Evolutionary conservation across 2,113 vertebrate genomes (phyloP).

Genomic region (Hydrolagus affinis): DNA sequence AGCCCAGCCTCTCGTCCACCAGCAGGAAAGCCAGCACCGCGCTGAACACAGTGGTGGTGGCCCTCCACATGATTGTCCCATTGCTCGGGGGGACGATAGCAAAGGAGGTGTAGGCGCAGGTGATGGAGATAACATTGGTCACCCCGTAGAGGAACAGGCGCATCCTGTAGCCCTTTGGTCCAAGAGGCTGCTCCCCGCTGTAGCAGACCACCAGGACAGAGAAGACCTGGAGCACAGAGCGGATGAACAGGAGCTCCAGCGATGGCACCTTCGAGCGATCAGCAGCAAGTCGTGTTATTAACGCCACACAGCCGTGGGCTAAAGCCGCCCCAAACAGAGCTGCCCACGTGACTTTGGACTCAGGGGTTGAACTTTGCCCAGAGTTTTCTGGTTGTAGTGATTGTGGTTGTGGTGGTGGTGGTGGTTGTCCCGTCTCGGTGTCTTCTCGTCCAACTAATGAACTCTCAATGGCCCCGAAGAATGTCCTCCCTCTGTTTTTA

Average conservation of each 20-base stretch:
- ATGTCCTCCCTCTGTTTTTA: constrained; percentile 66
- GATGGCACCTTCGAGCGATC: constrained; percentile 95
- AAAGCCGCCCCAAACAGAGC: constrained; percentile 84
- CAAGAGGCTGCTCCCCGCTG: constrained; percentile 84
- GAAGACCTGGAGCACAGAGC: constrained; percentile 85
- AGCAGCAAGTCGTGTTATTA: constrained; percentile 82
- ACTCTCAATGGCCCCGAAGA: constrained; percentile 78
- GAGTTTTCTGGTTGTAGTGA: constrained; percentile 64
- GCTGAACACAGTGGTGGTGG: constrained; percentile 90
- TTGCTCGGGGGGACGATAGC: constrained; percentile 93
- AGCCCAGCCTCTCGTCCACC: constrained; percentile 84
- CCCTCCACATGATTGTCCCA: constrained; percentile 94
- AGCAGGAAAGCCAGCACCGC: constrained; percentile 86
- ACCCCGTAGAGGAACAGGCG: constrained; percentile 89
- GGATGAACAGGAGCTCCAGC: constrained; percentile 91
- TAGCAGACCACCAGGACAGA: constrained; percentile 83
- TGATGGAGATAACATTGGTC: constrained; percentile 95
- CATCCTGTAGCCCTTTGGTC: constrained; percentile 79
- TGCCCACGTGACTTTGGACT: constrained; percentile 81
- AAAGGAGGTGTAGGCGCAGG: constrained; percentile 96
- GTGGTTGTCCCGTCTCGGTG: constrained; percentile 58
- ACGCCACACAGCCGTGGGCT: constrained; percentile 87
- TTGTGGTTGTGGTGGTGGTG: constrained; percentile 45
- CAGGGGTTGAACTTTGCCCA: constrained; percentile 69
- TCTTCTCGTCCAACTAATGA: constrained; percentile 51